A percentile compares a stretch with the other conserved stretches of the same genome.
Conservation (phyloP, 2,797 vertebrate genomes). For the Sorex maritimensis region DNA sequence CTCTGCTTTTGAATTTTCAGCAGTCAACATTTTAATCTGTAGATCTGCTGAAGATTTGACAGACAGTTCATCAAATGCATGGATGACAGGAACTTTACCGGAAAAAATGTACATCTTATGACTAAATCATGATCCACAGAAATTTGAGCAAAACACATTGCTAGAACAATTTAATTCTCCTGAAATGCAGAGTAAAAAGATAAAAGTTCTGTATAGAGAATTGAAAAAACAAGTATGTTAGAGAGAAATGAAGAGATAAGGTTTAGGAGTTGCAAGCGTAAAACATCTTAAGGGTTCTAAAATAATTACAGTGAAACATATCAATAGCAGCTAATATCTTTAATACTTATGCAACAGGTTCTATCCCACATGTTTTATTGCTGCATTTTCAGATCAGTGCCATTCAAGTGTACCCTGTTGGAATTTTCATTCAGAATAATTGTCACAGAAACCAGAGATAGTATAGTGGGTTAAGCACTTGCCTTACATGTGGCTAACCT, state of each 20-base stretch:
- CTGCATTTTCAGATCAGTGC: not conserved
- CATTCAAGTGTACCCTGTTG: not conserved
- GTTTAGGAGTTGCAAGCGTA: not conserved
- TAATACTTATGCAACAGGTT: not conserved
- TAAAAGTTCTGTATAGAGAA: not conserved
- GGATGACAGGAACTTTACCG: not conserved
- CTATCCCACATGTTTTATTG: not conserved
- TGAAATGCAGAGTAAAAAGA: slow-evolving; percentile 40
- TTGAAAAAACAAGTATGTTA: not conserved
- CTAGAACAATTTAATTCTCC: slow-evolving; percentile 35
- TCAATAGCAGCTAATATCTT: not conserved
- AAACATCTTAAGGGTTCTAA: slow-evolving; percentile 10
- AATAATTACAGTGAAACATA: not conserved
- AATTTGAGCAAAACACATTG: not conserved
- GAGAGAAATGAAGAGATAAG: not conserved
- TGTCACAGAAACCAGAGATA: not conserved
- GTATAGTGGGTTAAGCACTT: no score
- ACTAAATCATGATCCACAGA: not conserved
- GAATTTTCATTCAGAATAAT: not conserved
- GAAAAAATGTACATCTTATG: not conserved
- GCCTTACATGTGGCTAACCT: no score
- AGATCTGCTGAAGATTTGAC: not conserved
- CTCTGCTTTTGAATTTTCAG: slow-evolving; percentile 29
- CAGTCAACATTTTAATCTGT: slow-evolving; percentile 24
- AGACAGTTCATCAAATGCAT: not conserved